Base-by-base conservation (phyloP, 2,888 invertebrate genomes). In the Sinotaia quadrata region DNA sequence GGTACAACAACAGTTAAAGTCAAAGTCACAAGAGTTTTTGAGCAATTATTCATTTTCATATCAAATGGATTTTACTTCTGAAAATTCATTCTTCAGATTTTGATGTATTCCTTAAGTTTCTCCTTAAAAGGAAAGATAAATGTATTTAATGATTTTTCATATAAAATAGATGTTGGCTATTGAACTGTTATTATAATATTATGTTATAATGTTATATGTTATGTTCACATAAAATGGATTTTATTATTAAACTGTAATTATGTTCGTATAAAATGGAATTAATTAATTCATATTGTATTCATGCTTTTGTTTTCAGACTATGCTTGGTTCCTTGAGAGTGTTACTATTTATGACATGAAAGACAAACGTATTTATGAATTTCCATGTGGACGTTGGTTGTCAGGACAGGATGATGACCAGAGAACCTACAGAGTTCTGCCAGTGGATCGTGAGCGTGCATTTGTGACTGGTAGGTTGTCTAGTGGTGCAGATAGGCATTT, bases 311-410 rank as follows among this genome's bases (percentile, higher is more conserved):
- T 71, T 61, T n/a, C 66, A 86, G 86, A 75, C 49, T 84, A 78
- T 78, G 86, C 84, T 7, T 87, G 87, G 87, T 87, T 72, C 71
- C 70, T 86, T 67, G 85, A 85, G 27, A 75, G 77, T 33, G 85
- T 86, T 27, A 80, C 81, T 5, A 82, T 87, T 5, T 78, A 78
- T 69, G 86, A 87, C 75, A 78, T 78, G 75, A 68, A 73, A n/a
- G 79, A 75, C 37, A 80, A 78, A 62, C 72, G 79, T 36, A 79
- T 80, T 21, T 86, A 85, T 66, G 79, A 82, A 59, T 82, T 86
- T 44, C 78, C 77, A 2, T 86, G 85, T 78, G 76, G 80, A 12
- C 68, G 72, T n/a, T 87, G 87, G 87, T 70, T 87, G 56, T 85
- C 87, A 0, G 80, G 79, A 5, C 77, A 78, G 36, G 81, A 83